Evolutionary conservation across 2,888 invertebrate genomes (phyloP).

Genomic region (Syrphus vitripennis): DNA sequence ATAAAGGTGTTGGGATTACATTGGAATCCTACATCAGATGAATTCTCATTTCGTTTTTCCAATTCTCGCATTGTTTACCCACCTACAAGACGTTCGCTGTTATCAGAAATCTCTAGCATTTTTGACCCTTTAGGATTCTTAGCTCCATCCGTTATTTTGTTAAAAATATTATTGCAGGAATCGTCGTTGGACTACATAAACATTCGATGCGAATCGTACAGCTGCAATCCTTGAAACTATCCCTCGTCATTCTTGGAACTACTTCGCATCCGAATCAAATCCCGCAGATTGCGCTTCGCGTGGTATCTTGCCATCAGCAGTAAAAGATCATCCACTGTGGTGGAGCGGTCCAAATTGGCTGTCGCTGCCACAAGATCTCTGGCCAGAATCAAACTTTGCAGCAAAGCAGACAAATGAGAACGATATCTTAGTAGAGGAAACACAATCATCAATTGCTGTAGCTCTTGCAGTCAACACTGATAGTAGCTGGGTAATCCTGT

Average conservation of each 20-base stretch:
- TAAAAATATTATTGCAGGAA: conserved; percentile 13
- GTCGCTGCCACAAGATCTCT: neutral
- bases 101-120: neutral
- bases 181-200: too few relatives aligned
- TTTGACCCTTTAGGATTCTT: conserved; percentile 28
- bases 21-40: too few relatives aligned
- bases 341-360: conserved; percentile 60
- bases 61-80: too few relatives aligned
- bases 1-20: too few relatives aligned
- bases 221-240: conserved; percentile 35
- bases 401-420: neutral
- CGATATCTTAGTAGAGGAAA: neutral
- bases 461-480: too few relatives aligned
- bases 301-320: conserved; percentile 42
- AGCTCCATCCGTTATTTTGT: conserved; percentile 3
- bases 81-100: too few relatives aligned
- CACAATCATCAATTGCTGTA: neutral
- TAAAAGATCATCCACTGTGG: conserved; percentile 46
- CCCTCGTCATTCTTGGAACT: conserved; percentile 50
- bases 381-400: neutral
- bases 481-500: too few relatives aligned
- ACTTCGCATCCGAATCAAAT: conserved; percentile 55
- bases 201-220: neutral
- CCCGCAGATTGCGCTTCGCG: conserved; percentile 71
- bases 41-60: too few relatives aligned